Percentiles rank a stretch among this genome's conserved stretches.
These are phyloP conservation scores for Dynastes tityus DNA, from an alignment of 2,888 invertebrate species.

Conservation along the genomic window DNA sequence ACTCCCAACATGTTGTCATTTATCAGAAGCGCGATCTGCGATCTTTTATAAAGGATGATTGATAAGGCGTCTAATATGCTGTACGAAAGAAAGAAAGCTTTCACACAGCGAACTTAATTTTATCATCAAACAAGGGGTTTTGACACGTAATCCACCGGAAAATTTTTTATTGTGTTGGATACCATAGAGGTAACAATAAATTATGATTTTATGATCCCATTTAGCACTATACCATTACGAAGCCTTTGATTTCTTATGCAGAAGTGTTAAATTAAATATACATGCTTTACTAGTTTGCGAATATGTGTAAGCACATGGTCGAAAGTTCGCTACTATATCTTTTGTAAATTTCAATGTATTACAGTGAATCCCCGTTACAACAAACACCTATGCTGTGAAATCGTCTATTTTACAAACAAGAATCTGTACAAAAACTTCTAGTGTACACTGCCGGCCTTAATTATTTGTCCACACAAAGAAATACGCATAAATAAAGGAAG, in stretches of 20 bases:
- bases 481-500: no score
- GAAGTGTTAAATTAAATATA: no score
- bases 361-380: no score
- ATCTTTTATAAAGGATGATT: conserved; percentile 10
- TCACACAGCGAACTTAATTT: neutral
- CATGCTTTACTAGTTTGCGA: no score
- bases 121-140: neutral
- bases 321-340: no score
- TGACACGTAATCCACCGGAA: neutral
- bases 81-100: neutral
- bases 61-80: neutral
- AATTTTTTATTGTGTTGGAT: neutral
- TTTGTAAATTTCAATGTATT: no score
- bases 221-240: neutral
- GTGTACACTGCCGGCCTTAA: no score
- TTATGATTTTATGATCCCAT: conserved; percentile 12
- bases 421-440: no score
- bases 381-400: no score
- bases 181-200: conserved; percentile 11
- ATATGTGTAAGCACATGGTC: no score
- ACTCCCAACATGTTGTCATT: neutral
- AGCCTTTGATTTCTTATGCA: neutral
- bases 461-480: no score
- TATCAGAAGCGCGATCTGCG: neutral
- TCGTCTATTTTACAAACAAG: no score